These are phyloP conservation scores for Miltochrista miniata DNA, from an alignment of 2,888 invertebrate genomes.

Conservation along the genomic window DNA sequence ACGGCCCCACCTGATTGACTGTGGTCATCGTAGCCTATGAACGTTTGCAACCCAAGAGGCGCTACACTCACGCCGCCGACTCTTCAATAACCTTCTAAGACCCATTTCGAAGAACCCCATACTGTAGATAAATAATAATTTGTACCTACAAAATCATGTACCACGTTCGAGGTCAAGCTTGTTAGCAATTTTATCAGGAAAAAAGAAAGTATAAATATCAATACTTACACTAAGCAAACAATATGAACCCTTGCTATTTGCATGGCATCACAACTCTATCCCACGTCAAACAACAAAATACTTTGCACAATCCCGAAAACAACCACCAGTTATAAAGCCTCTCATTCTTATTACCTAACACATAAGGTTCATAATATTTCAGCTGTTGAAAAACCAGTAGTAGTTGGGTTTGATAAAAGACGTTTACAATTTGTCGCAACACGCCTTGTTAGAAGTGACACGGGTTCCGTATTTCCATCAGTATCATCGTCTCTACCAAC, in stretches of 20 bases:
- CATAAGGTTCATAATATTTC: constrained; percentile 7
- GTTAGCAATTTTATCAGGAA: not conserved
- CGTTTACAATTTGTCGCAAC: constrained; percentile 54
- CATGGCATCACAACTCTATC: constrained; percentile 40
- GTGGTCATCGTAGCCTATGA: no score
- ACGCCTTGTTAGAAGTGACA: constrained; percentile 58
- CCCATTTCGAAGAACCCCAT: no score
- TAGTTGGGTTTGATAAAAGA: constrained; percentile 44
- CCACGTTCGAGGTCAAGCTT: no score
- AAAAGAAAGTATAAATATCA: constrained; percentile 2
- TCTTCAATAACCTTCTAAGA: no score
- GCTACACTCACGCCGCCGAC: no score
- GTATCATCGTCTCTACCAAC: constrained; percentile 44
- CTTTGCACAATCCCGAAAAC: constrained; percentile 12
- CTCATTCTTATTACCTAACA: not conserved
- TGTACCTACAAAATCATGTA: not conserved
- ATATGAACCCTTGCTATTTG: constrained; percentile 34
- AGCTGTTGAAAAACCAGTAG: constrained; percentile 4
- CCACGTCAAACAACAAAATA: constrained; percentile 44
- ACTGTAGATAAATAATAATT: no score
- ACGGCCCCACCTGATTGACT: no score
- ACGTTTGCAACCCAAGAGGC: no score
- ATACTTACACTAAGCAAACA: constrained; percentile 28
- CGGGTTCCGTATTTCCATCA: constrained; percentile 57
- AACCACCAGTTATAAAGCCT: not conserved